Evolutionary conservation across 2,797 vertebrate genomes (phyloP).

Genomic region (Simalia tracyae): DNA sequence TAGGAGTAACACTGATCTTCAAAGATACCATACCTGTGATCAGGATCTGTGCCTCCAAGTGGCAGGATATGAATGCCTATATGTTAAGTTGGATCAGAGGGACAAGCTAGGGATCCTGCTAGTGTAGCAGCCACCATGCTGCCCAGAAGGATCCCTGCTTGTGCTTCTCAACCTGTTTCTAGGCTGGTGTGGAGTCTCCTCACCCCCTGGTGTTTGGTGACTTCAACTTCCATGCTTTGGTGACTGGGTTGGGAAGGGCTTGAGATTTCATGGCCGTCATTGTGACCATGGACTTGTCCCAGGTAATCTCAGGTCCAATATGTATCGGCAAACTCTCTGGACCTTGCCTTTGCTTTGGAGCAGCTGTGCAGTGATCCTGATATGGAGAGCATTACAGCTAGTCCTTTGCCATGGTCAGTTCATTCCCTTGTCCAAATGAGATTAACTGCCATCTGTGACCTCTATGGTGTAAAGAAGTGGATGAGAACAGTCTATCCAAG

Average conservation of each 20-base stretch:
- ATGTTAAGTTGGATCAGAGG: neutral
- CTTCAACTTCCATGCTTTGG: neutral
- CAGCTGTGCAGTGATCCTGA: neutral
- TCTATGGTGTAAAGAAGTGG: too few relatives aligned
- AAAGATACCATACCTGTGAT: neutral
- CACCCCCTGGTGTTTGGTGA: neutral
- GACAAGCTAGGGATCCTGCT: neutral
- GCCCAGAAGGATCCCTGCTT: neutral
- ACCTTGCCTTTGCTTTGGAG: neutral
- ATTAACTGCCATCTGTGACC: too few relatives aligned
- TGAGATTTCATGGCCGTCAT: neutral
- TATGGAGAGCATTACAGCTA: neutral
- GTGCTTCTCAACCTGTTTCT: neutral
- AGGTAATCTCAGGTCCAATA: neutral
- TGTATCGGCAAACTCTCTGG: neutral
- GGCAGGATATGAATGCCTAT: neutral
- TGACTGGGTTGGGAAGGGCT: neutral
- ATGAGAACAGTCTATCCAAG: too few relatives aligned
- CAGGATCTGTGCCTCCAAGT: neutral
- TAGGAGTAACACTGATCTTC: neutral
- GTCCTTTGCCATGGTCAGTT: too few relatives aligned
- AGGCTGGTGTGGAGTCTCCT: neutral
- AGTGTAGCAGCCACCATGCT: neutral
- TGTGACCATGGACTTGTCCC: neutral
- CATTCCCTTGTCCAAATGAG: too few relatives aligned